These are phyloP conservation scores for Euleptes europaea DNA, from an alignment of 2,113 vertebrate genomes.

Conservation along the genomic window DNA sequence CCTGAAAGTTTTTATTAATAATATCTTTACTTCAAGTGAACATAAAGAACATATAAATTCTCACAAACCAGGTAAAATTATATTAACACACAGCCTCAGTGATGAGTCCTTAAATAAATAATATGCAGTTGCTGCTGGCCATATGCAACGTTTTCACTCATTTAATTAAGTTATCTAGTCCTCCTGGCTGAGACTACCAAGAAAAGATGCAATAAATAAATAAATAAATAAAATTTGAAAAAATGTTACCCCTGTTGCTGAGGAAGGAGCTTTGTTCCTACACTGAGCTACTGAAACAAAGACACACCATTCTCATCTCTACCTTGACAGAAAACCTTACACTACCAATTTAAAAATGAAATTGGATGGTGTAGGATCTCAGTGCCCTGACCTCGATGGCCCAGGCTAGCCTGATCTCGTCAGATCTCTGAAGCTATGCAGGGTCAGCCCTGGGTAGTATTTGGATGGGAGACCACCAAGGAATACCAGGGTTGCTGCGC, in stretches of 20 bases:
- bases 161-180: not conserved
- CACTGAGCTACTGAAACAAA: not conserved
- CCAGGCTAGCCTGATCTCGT: too few species aligned
- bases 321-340: not conserved
- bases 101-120: not conserved
- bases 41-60: not conserved
- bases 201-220: too few species aligned
- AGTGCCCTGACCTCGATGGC: too few species aligned
- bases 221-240: not conserved
- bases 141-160: not conserved
- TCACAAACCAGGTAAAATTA: not conserved
- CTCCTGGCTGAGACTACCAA: too few species aligned
- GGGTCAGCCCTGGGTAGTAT: too few species aligned
- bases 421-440: too few species aligned
- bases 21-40: not conserved
- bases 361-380: not conserved
- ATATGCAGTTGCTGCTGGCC: not conserved
- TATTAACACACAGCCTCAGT: not conserved
- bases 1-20: conserved; percentile 74
- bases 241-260: not conserved
- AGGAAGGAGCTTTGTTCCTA: not conserved
- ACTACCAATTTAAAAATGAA: not conserved
- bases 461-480: too few species aligned
- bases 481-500: too few species aligned
- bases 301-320: not conserved